These are phyloP conservation scores for Griposia aprilina DNA, from an alignment of 2,888 invertebrate genomes.

Conservation along the genomic window DNA sequence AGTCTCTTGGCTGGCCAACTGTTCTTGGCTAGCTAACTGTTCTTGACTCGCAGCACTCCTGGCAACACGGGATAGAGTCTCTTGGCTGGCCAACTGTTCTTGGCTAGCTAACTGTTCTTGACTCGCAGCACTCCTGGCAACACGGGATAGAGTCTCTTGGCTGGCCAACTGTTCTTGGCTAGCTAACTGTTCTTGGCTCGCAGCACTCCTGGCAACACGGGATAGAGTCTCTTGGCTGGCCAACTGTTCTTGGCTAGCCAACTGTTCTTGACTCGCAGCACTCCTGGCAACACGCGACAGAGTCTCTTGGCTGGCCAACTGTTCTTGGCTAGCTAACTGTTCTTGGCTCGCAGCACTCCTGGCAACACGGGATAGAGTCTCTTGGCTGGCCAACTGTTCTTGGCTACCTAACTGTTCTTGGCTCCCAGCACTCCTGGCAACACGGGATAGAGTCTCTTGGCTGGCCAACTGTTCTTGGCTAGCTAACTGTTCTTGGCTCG, in stretches of 20 bases:
- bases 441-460: constrained; percentile 4
- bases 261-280: background rate
- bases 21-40: constrained; percentile 10
- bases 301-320: constrained; percentile 16
- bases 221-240: constrained; percentile 5
- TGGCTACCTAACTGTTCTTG: constrained; percentile 6
- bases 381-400: constrained; percentile 14
- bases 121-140: constrained; percentile 3
- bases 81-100: constrained; percentile 11
- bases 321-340: constrained; percentile 12
- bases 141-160: constrained; percentile 1
- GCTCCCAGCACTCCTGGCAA: background rate
- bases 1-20: constrained; percentile 6
- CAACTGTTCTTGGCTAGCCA: constrained; percentile 8
- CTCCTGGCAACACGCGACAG: constrained; percentile 5
- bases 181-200: background rate
- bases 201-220: constrained; percentile 7
- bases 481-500: background rate
- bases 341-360: background rate
- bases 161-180: constrained; percentile 6
- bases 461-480: constrained; percentile 8
- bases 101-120: constrained; percentile 1
- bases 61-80: constrained; percentile 18
- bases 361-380: background rate
- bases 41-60: constrained; percentile 13